phyloP scores from a whole-genome alignment of 2,888 invertebrate genomes.

The Glaucopsyche alexis region DNA sequence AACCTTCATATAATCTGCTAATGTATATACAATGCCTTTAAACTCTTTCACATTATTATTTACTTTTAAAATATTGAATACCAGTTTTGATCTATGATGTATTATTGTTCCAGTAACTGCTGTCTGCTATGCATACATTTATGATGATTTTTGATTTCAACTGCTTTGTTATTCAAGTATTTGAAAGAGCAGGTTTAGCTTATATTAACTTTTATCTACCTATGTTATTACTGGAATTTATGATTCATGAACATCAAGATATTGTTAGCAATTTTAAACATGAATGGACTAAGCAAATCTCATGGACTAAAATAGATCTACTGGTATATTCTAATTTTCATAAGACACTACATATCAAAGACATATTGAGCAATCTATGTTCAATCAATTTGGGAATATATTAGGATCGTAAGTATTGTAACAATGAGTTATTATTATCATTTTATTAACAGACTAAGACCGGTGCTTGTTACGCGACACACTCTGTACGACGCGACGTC shows the following conservation, averaged over 20 bases:
- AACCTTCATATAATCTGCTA: slow-evolving; percentile 7
- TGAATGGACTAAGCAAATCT: neutral
- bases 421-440: slow-evolving; percentile 46
- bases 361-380: slow-evolving; percentile 17
- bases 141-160: neutral
- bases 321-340: slow-evolving; percentile 1
- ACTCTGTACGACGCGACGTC: slow-evolving; percentile 84
- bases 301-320: neutral
- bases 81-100: neutral
- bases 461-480: slow-evolving; percentile 79
- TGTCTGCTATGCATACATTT: neutral
- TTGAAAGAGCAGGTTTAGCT: neutral
- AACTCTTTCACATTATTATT: neutral
- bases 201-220: neutral
- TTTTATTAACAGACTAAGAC: slow-evolving; percentile 54
- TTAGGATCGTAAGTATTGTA: slow-evolving; percentile 31
- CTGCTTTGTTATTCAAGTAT: neutral
- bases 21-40: neutral
- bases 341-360: slow-evolving; percentile 3
- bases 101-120: neutral
- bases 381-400: neutral
- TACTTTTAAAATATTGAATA: neutral
- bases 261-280: neutral
- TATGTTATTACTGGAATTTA: neutral
- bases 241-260: neutral